A percentile compares a stretch with the other conserved stretches of the same genome.
Evolutionary conservation across 2,888 invertebrate species (phyloP).

Genomic region (Gerris lacustris): DNA sequence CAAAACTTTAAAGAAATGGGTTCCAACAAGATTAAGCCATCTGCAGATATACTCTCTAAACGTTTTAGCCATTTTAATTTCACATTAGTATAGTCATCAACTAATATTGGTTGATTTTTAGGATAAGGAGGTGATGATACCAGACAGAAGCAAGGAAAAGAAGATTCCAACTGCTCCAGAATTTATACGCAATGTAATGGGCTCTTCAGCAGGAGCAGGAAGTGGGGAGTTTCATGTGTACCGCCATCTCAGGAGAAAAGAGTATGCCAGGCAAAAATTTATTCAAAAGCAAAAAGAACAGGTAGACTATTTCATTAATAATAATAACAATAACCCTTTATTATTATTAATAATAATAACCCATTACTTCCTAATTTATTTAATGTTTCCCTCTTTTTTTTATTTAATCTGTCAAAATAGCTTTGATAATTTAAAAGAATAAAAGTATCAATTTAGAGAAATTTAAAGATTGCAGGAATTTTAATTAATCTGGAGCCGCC

Average conservation of each 20-base stretch:
- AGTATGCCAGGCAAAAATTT: constrained; percentile 88
- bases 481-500: too few relatives aligned
- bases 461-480: too few relatives aligned
- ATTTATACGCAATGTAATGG: constrained; percentile 98
- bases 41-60: too few relatives aligned
- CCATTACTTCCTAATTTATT: too few relatives aligned
- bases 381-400: too few relatives aligned
- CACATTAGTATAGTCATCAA: too few relatives aligned
- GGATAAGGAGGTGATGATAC: constrained; percentile 83
- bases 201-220: constrained; percentile 98
- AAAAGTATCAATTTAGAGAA: too few relatives aligned
- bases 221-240: constrained; percentile 99
- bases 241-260: constrained; percentile 84
- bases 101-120: constrained; percentile 35
- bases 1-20: too few relatives aligned
- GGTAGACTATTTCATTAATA: constrained; percentile 40
- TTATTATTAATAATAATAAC: neutral
- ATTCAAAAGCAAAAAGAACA: constrained; percentile 79
- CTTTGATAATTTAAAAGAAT: too few relatives aligned
- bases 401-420: too few relatives aligned
- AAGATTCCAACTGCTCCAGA: constrained; percentile 71
- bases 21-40: too few relatives aligned
- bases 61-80: too few relatives aligned
- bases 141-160: constrained; percentile 66
- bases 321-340: neutral